Evolutionary conservation across 2,888 invertebrate species (phyloP).

Genomic region (Schizaphis graminum): DNA sequence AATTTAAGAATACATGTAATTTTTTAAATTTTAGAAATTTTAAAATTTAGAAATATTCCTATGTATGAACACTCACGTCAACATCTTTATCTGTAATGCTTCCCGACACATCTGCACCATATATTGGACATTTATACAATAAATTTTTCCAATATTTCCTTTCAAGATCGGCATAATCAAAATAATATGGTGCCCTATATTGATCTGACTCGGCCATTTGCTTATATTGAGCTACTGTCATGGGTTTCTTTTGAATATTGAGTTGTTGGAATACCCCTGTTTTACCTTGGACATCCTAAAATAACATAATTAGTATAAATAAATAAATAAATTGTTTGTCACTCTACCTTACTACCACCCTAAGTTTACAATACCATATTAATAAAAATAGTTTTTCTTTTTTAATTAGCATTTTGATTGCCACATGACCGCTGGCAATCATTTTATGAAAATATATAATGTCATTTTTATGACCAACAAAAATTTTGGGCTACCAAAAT

Average conservation of each 20-base stretch:
- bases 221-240: slow-evolving; percentile 90
- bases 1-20: not conserved
- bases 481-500: too few relatives aligned
- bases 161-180: slow-evolving; percentile 89
- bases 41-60: slow-evolving; percentile 47
- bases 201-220: slow-evolving; percentile 79
- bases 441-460: too few relatives aligned
- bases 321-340: not conserved
- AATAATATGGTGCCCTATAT: slow-evolving; percentile 84
- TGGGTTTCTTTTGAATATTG: slow-evolving; percentile 93
- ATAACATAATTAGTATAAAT: not conserved
- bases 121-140: slow-evolving; percentile 94
- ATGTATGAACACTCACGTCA: slow-evolving; percentile 73
- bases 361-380: not conserved
- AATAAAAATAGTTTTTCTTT: not conserved
- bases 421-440: too few relatives aligned
- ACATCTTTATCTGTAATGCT: slow-evolving; percentile 91
- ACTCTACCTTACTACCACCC: not conserved
- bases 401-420: too few relatives aligned
- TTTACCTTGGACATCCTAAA: slow-evolving; percentile 85
- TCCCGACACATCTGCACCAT: slow-evolving; percentile 98
- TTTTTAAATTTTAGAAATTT: too few relatives aligned
- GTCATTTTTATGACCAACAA: too few relatives aligned
- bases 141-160: slow-evolving; percentile 99
- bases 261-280: slow-evolving; percentile 96